Conservation (phyloP, 2,888 invertebrate species). For the Cephalotes varians region DNA sequence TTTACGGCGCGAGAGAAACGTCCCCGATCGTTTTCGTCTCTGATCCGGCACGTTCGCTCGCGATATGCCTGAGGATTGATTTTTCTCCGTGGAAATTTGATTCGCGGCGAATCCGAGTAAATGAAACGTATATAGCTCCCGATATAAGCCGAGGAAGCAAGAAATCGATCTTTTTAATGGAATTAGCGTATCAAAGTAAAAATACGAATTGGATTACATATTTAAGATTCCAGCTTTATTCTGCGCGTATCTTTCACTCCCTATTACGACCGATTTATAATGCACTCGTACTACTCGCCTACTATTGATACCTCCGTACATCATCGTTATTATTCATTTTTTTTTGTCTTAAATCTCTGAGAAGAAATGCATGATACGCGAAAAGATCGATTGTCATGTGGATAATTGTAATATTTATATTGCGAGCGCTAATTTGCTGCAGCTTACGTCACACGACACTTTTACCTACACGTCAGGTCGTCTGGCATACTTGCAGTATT, state of each 20-base stretch:
- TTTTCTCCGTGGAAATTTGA: conserved; percentile 18
- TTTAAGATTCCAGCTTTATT: conserved; percentile 23
- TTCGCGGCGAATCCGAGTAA: conserved; percentile 5
- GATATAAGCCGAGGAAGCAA: background rate
- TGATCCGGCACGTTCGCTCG: conserved; percentile 46
- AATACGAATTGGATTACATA: background rate
- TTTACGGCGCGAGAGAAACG: conserved; percentile 57
- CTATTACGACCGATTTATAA: background rate
- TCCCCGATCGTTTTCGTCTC: conserved; percentile 62
- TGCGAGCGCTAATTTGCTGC: conserved; percentile 44
- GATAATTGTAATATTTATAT: conserved; percentile 31
- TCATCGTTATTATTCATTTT: background rate
- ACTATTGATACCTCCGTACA: too few relatives aligned
- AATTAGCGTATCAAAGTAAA: background rate
- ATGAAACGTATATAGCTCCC: background rate
- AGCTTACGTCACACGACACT: conserved; percentile 44
- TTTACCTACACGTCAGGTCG: conserved; percentile 30
- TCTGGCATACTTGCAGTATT: conserved; percentile 52
- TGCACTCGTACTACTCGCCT: conserved; percentile 7
- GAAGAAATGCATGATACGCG: background rate
- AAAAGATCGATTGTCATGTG: conserved; percentile 11
- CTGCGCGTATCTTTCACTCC: background rate
- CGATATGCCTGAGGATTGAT: conserved; percentile 1
- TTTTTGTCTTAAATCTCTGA: background rate
- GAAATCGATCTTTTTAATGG: conserved; percentile 5